Base-by-base conservation (phyloP, 2,797 vertebrate species). In the Aeoliscus strigatus region DNA sequence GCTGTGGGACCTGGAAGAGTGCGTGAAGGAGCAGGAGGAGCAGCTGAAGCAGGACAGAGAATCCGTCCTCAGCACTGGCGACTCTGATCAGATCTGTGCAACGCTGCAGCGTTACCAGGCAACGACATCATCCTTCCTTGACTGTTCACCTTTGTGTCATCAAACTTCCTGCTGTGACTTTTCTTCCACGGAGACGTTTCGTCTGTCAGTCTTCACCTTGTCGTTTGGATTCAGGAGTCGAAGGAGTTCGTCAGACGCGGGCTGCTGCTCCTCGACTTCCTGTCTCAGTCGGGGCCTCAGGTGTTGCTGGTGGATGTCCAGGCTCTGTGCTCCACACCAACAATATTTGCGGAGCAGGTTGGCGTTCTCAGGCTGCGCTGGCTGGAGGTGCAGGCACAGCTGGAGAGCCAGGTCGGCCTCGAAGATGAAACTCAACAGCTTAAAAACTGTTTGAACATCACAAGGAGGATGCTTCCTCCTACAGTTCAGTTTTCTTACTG, bases 361-460 rank as follows among this genome's bases (percentile, higher is more conserved):
- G 93, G 94, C 0, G 81, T 81, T 44, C 69, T 93, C 70, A 91
- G 88, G 73, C 60, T 82, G 29, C 77, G 51, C 13, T 96, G 91
- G 91, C 78, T 85, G 48, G 48, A 57, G 11, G 61, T 93, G n/a
- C 88, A 90, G 4, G 83, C 83, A 0, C 61, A 79, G 35, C 69
- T 94, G 34, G 86, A 79, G 40, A 84, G 49, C 46, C 90, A 91
- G 93, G 95, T 98, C 34, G 9, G n/a, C n/a, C n/a, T n/a, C n/a
- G n/a, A n/a, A n/a, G n/a, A n/a, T n/a, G n/a, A n/a, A n/a, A n/a
- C n/a, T n/a, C n/a, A n/a, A n/a, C n/a, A n/a, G n/a, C n/a, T n/a
- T n/a, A n/a, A n/a, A n/a, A n/a, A n/a, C n/a, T n/a, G n/a, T n/a
- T n/a, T n/a, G n/a, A n/a, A n/a, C n/a, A n/a, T n/a, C n/a, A n/a